Percentiles rank a stretch among this genome's conserved stretches.
These are phyloP conservation scores for Anomalospiza imberbis DNA, from an alignment of 2,797 vertebrate species.

Conservation along the genomic window DNA sequence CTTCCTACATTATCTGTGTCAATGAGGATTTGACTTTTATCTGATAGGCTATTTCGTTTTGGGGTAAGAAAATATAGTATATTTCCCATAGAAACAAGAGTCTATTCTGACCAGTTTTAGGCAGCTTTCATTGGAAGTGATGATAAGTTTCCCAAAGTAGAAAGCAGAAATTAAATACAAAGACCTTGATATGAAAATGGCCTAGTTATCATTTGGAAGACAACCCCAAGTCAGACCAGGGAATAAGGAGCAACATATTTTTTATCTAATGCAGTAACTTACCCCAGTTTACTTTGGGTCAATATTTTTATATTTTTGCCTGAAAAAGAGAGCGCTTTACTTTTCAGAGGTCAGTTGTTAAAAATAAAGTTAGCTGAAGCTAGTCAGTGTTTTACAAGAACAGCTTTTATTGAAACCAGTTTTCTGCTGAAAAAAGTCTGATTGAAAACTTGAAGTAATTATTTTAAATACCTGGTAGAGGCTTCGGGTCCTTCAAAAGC, in stretches of 20 bases:
- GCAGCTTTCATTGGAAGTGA: background rate
- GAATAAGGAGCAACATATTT: background rate
- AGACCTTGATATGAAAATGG: background rate
- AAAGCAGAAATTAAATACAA: background rate
- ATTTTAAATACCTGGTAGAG: background rate
- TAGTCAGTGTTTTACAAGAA: background rate
- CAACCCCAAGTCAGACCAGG: background rate
- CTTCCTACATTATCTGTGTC: background rate
- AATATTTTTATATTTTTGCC: background rate
- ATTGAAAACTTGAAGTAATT: background rate
- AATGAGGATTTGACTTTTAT: background rate
- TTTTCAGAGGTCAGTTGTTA: background rate
- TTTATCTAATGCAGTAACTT: background rate
- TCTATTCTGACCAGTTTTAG: background rate
- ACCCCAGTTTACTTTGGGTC: background rate
- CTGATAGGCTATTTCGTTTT: background rate
- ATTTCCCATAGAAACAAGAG: background rate
- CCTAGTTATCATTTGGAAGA: background rate
- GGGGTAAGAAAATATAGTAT: background rate
- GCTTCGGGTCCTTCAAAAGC: background rate
- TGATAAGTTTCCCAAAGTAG: background rate
- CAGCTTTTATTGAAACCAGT: background rate
- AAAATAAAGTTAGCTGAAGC: background rate
- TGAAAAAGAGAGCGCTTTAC: background rate
- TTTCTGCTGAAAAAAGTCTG: background rate